A percentile compares a stretch with the other conserved stretches of the same genome.
Evolutionary conservation across 1,140 invertebrate species (phyloP).

Genomic region (Brachystomella parvula): DNA sequence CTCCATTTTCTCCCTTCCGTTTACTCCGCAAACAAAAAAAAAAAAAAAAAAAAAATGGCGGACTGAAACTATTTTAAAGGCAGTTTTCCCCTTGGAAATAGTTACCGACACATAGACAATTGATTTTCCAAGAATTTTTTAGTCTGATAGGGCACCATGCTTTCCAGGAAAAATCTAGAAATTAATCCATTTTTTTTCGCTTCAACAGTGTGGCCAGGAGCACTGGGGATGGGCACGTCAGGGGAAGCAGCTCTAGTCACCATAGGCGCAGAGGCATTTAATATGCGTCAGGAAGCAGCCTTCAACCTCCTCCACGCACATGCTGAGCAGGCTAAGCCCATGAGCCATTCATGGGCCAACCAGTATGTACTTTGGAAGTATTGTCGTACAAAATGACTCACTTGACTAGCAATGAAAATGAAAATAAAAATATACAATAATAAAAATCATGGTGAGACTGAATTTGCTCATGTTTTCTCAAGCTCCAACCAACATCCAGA

Average conservation of each 20-base stretch:
- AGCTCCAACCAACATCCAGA: no score
- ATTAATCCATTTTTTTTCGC: background rate
- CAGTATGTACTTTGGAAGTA: conserved; percentile 15
- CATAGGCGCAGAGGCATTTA: conserved; percentile 7
- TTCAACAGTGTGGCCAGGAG: background rate
- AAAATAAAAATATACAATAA: background rate
- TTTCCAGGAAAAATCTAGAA: no score
- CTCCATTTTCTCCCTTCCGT: no score
- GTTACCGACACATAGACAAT: no score
- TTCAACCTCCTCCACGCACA: background rate
- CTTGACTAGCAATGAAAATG: background rate
- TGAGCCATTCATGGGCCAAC: conserved; percentile 9
- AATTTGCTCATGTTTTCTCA: background rate
- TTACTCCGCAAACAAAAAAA: no score
- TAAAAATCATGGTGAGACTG: background rate
- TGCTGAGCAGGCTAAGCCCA: conserved; percentile 5
- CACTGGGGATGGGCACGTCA: background rate
- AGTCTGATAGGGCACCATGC: no score
- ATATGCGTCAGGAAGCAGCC: conserved; percentile 10
- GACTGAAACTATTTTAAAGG: no score
- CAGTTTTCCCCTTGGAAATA: no score
- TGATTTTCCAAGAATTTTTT: no score
- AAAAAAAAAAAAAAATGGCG: no score
- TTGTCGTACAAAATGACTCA: background rate
- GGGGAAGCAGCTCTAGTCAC: background rate